These are phyloP conservation scores for Amphibalanus amphitrite DNA, from an alignment of 1,140 invertebrate genomes.

Conservation along the genomic window DNA sequence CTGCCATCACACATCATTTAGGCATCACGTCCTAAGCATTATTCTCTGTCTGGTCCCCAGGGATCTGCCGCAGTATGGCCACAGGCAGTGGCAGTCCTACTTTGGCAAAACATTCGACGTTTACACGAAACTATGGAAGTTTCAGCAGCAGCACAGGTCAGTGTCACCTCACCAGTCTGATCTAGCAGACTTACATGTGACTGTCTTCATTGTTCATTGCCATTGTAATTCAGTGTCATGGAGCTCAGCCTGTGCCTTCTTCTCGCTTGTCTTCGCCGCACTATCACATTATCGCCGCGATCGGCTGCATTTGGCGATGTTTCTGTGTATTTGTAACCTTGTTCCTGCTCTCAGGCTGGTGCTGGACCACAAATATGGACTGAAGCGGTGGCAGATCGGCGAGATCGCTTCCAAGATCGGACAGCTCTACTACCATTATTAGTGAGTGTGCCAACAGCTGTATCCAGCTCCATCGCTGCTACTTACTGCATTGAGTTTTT, in stretches of 20 bases:
- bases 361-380: slow-evolving; percentile 80
- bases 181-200: no score
- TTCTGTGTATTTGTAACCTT: no score
- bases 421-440: slow-evolving; percentile 97
- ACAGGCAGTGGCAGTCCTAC: slow-evolving; percentile 95
- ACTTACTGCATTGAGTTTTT: slow-evolving; percentile 5
- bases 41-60: slow-evolving; percentile 29
- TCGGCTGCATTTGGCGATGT: no score
- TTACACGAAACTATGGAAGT: slow-evolving; percentile 97
- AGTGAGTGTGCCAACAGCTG: slow-evolving; percentile 45
- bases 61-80: slow-evolving; percentile 89
- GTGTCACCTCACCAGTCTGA: no score
- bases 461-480: not conserved
- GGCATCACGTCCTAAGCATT: no score
- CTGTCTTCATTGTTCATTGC: no score
- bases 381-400: slow-evolving; percentile 96
- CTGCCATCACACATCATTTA: no score
- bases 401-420: slow-evolving; percentile 98
- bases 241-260: no score
- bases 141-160: slow-evolving; percentile 88
- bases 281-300: no score
- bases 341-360: slow-evolving; percentile 50
- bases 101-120: slow-evolving; percentile 95
- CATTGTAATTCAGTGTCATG: no score
- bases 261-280: no score